Base-by-base conservation (phyloP, 2,797 vertebrate genomes). In the Pipistrellus pygmaeus region DNA sequence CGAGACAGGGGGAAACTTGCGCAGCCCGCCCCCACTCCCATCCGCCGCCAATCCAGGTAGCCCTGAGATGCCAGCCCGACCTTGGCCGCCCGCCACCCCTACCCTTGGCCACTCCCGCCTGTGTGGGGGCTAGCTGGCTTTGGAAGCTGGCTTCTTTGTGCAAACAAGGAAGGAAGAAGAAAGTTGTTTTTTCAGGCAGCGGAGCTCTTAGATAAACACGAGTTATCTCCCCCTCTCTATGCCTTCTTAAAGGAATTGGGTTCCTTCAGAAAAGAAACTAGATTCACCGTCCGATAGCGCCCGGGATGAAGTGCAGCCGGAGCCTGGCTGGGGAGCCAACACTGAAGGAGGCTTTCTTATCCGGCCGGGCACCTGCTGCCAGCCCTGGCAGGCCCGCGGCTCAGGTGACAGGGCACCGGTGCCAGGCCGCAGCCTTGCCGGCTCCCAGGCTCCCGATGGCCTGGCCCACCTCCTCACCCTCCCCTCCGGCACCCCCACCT, bases 141-240 rank as follows among this genome's bases (percentile, higher is more conserved):
- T 9, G n/a, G 77, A 96, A 66, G 51, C 75, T 80, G 75, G 57
- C 32, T 90, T 91, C 91, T 96, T 95, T 81, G 85, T 96, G 93
- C 80, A 71, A 85, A 95, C 85, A 95, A 85, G 66, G 78, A 95
- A 30, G 62, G 66, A 88, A 86, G 90, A 88, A 72, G 44, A 94
- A 95, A 90, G 71, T 60, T 95, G 85, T 95, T 95, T 92, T 51
- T 90, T 84, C 73, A 90, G 62, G 88, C 82, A 95, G 90, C 90
- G 94, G 92, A 95, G 92, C 95, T 85, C 85, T 97, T 96, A 97
- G 85, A 95, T 95, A 97, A 97, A 97, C 80, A 96, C 48, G 32
- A 32, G 89, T 64, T 87, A 76, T 83, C 93, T 91, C 83, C 21
- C 80, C 21, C 60, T 77, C 62, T 78, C 55, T 1, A 3, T 83